A percentile compares a stretch with the other conserved stretches of the same genome.
These are phyloP conservation scores for Trididemnum nubilum DNA, from an alignment of 23 tunicate genomes.

Conservation along the genomic window DNA sequence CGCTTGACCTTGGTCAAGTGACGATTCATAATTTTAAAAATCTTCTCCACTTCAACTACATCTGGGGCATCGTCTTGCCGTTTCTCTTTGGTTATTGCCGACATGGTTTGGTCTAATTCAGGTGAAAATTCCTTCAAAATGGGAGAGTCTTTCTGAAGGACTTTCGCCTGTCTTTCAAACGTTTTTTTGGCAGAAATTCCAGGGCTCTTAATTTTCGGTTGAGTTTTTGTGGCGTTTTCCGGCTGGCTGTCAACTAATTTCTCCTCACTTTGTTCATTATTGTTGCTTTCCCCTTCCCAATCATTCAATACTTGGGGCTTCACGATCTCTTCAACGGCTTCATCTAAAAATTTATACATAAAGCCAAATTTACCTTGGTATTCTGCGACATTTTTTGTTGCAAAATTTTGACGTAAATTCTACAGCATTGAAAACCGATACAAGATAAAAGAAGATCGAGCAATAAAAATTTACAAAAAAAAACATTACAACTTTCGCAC, in stretches of 20 bases:
- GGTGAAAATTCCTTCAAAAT: background rate
- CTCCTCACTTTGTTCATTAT: background rate
- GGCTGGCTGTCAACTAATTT: background rate
- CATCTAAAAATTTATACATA: no score
- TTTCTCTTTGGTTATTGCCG: background rate
- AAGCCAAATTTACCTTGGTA: no score
- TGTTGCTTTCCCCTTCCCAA: background rate
- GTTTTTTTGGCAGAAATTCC: background rate
- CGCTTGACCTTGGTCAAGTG: conserved; percentile 57
- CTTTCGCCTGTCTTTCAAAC: background rate
- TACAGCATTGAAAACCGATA: no score
- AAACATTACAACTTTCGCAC: no score
- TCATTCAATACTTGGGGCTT: background rate
- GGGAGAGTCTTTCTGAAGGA: background rate
- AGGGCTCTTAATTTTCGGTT: background rate
- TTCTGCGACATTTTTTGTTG: no score
- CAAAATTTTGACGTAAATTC: no score
- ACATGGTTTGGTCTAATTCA: no score
- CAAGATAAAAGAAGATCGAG: no score
- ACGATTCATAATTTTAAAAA: conserved; percentile 40
- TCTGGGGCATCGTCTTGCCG: background rate
- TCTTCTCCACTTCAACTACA: conserved; percentile 37
- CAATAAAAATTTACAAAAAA: no score
- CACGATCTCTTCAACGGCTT: background rate
- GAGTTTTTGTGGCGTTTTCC: background rate